Evolutionary conservation across 2,797 vertebrate genomes (phyloP).

Genomic region (Gephyroberyx darwinii): DNA sequence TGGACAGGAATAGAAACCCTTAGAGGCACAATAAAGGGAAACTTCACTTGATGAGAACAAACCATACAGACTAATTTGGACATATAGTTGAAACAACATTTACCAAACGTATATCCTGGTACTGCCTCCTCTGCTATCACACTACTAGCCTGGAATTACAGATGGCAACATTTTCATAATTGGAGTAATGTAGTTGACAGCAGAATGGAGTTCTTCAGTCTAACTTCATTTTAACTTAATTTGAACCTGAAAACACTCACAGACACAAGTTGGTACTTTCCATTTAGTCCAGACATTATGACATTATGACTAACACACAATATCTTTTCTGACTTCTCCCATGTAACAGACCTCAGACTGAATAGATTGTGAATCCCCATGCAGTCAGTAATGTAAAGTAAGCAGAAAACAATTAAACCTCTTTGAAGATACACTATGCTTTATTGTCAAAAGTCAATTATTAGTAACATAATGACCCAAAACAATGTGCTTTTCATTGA

Average conservation of each 20-base stretch:
- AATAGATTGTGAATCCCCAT: background rate
- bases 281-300: constrained; percentile 2
- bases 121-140: background rate
- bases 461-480: background rate
- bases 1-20: constrained; percentile 54
- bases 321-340: constrained; percentile 7
- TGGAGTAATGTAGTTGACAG: background rate
- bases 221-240: constrained; percentile 3
- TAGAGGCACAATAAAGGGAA: constrained; percentile 19
- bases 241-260: background rate
- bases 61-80: too few relatives aligned
- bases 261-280: background rate
- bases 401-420: background rate
- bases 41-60: constrained; percentile 24
- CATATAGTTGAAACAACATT: too few relatives aligned
- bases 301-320: constrained; percentile 38
- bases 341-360: background rate
- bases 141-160: background rate
- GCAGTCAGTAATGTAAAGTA: background rate
- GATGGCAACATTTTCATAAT: background rate
- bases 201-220: background rate
- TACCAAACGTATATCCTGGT: background rate
- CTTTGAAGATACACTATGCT: constrained; percentile 33
- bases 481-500: constrained; percentile 55
- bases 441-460: constrained; percentile 21